A percentile compares a stretch with the other conserved stretches of the same genome.
phyloP scores from a whole-genome alignment of 2,113 vertebrate species.

The Rhinogobius similis region DNA sequence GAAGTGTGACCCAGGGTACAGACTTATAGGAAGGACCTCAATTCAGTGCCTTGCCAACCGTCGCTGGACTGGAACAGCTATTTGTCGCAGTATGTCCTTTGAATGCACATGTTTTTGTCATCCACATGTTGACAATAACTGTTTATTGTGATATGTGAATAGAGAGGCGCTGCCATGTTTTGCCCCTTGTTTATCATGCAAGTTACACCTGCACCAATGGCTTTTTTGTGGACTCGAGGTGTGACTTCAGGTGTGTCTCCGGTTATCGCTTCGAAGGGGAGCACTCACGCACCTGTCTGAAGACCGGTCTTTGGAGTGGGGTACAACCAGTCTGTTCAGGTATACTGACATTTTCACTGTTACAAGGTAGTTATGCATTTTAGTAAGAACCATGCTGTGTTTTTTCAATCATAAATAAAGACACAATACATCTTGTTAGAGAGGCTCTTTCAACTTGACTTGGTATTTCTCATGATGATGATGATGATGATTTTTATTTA shows the following conservation, averaged over 20 bases:
- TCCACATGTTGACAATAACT: neutral
- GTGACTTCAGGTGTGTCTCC: constrained; percentile 84
- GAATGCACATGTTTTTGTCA: neutral
- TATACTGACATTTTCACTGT: constrained; percentile 49
- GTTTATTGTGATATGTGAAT: constrained; percentile 29
- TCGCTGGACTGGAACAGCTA: constrained; percentile 88
- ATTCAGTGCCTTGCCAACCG: constrained; percentile 85
- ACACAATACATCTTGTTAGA: neutral
- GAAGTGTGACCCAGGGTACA: constrained; percentile 86
- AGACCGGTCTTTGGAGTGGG: constrained; percentile 86
- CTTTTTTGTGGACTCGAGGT: constrained; percentile 87
- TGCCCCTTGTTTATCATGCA: constrained; percentile 83
- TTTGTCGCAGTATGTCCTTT: constrained; percentile 85
- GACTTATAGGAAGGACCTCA: constrained; percentile 80
- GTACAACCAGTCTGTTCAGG: constrained; percentile 89
- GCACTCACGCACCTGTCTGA: constrained; percentile 84
- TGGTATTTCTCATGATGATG: too few relatives aligned
- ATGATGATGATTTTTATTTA: too few relatives aligned
- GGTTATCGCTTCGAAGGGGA: constrained; percentile 89
- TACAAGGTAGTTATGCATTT: neutral
- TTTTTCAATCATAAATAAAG: neutral
- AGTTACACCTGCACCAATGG: constrained; percentile 85
- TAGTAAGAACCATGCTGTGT: neutral
- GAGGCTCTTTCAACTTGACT: neutral
- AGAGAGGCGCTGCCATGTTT: constrained; percentile 85